Evolutionary conservation across 2,797 vertebrate species (phyloP).

Genomic region (Urocyon cinereoargenteus): DNA sequence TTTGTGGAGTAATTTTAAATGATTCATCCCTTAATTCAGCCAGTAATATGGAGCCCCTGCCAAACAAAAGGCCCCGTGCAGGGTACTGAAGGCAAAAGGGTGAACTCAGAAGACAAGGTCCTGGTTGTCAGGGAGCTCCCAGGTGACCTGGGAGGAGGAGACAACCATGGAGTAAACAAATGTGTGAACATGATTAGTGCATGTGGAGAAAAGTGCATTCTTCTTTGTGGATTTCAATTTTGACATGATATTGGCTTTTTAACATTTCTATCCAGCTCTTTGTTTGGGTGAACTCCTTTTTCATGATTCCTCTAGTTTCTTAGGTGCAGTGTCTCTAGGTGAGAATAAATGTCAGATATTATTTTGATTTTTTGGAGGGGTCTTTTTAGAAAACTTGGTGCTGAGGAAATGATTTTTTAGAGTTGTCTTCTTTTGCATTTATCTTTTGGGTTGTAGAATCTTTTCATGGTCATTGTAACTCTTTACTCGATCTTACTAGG

Average conservation of each 20-base stretch:
- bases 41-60: background rate
- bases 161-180: background rate
- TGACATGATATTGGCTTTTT: background rate
- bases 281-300: background rate
- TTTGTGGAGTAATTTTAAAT: slow-evolving; percentile 27
- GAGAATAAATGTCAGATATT: background rate
- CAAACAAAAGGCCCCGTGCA: background rate
- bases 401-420: background rate
- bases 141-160: too few species aligned
- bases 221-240: background rate
- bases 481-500: background rate
- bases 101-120: background rate
- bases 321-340: background rate
- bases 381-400: background rate
- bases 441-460: background rate
- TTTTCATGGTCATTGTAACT: background rate
- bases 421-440: background rate
- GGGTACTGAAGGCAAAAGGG: background rate
- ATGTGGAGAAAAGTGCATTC: background rate
- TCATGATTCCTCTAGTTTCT: background rate
- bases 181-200: background rate
- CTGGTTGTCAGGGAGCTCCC: background rate
- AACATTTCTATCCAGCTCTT: background rate
- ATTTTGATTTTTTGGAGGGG: background rate
- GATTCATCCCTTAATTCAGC: background rate